phyloP scores from a whole-genome alignment of 2,888 invertebrate species.

The Hesperia comma region DNA sequence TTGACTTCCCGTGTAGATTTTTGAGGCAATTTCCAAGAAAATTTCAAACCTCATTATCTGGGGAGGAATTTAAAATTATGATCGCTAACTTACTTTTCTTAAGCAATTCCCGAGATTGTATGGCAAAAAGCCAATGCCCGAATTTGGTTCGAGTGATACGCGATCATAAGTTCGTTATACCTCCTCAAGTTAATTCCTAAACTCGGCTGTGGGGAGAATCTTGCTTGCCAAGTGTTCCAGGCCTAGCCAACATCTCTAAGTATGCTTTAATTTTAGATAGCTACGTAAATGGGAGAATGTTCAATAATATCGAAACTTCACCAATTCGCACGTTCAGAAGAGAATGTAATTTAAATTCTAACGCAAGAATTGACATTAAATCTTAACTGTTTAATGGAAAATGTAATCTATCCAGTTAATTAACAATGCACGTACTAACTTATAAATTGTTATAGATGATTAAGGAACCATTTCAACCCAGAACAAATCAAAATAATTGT shows the following conservation, averaged over 20 bases:
- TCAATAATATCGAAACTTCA: conserved; percentile 24
- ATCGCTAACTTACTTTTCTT: conserved; percentile 37
- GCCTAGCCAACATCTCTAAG: conserved; percentile 13
- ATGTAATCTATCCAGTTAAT: not conserved
- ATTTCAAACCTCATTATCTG: conserved; percentile 37
- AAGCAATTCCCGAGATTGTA: conserved; percentile 30
- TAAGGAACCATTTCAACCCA: too few relatives aligned
- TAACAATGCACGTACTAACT: too few relatives aligned
- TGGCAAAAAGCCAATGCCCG: conserved; percentile 30
- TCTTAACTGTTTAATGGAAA: not conserved
- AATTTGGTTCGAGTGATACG: conserved; percentile 25
- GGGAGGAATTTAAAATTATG: conserved; percentile 36
- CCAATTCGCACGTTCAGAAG: conserved; percentile 15
- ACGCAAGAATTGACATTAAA: not conserved
- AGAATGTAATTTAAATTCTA: conserved; percentile 26
- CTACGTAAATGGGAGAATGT: conserved; percentile 24
- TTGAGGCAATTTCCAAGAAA: conserved; percentile 35
- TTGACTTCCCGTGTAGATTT: conserved; percentile 37
- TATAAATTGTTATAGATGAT: too few relatives aligned
- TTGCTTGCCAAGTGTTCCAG: conserved; percentile 25
- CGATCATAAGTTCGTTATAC: conserved; percentile 23
- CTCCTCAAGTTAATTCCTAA: conserved; percentile 31
- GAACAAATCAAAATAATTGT: too few relatives aligned
- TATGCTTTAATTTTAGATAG: conserved; percentile 10
- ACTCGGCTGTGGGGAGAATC: conserved; percentile 19